Evolutionary conservation across 1,140 invertebrate genomes (phyloP).

Genomic region (Diabrotica virgifera): DNA sequence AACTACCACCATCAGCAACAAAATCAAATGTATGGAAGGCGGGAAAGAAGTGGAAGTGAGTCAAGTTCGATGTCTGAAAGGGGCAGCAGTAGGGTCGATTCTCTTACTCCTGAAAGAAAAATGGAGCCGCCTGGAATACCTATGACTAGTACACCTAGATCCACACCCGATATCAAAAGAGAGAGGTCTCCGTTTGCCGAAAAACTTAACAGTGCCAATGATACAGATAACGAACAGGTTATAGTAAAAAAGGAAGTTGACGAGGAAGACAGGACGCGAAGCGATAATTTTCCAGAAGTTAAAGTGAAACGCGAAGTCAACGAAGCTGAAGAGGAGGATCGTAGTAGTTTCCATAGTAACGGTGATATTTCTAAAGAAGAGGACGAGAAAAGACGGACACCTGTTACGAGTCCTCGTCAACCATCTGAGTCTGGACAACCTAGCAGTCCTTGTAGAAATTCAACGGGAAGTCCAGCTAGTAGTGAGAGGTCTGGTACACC

Average conservation of each 20-base stretch:
- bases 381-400: slow-evolving; percentile 43
- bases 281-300: slow-evolving; percentile 20
- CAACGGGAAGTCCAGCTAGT: slow-evolving; percentile 63
- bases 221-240: slow-evolving; percentile 48
- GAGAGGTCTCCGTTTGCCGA: slow-evolving; percentile 51
- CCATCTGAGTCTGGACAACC: slow-evolving; percentile 46
- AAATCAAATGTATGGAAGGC: slow-evolving; percentile 56
- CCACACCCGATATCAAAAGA: slow-evolving; percentile 68
- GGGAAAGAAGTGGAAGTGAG: slow-evolving; percentile 80
- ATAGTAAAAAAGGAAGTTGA: slow-evolving; percentile 43
- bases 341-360: slow-evolving; percentile 53
- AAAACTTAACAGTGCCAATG: slow-evolving; percentile 47
- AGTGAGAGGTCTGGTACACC: slow-evolving; percentile 73
- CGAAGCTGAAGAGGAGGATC: slow-evolving; percentile 55
- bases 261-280: slow-evolving; percentile 32
- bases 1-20: slow-evolving; percentile 70
- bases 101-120: slow-evolving; percentile 73
- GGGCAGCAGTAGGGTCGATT: slow-evolving; percentile 69
- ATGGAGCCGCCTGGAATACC: slow-evolving; percentile 58
- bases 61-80: slow-evolving; percentile 81
- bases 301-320: slow-evolving; percentile 56
- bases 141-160: slow-evolving; percentile 65
- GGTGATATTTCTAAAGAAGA: slow-evolving; percentile 42
- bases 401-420: slow-evolving; percentile 56
- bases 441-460: slow-evolving; percentile 60